Base-by-base conservation (phyloP, 2,888 invertebrate species). In the Caenorhabditis angaria region DNA sequence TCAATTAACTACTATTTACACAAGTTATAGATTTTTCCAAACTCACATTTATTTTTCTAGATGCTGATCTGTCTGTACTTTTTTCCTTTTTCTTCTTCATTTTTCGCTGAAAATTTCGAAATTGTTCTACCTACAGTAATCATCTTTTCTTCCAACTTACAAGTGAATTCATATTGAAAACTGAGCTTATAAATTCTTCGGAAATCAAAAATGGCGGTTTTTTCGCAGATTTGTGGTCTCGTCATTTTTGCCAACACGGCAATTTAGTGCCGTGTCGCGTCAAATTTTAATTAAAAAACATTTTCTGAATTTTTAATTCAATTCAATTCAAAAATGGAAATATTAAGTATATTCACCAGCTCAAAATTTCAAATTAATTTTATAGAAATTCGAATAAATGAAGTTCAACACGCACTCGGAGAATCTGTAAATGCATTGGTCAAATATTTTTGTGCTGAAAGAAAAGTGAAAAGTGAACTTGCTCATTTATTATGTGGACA, bases 371-470 rank as follows among this genome's bases (percentile, higher is more conserved):
- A 28, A 24, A 57, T 51, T 8, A 20, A 35, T n/a, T 24, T 65
- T 61, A 48, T 64, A 82, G 83, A 77, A 63, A 68, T 74, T 2
- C 70, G 82, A 56, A 72, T 83, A 8, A 80, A 61, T 20, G 86
- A 86, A 56, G 72, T 85, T 10, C 93, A 93, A 86, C 92, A 93
- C 82, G 91, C 91, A 90, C 88, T 93, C 25, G 92, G 93, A 1
- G 96, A 97, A 89, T 94, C 95, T 82, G 96, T 99, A 2, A 99
- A 97, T 89, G 93, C 93, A 27, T 93, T 99, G 83, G 95, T 97
- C n/a, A 78, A 78, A 55, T 78, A 78, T 54, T 80, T 76, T 66
- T 70, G 65, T 57, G 70, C 73, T 18, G 80, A 80, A 29, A 58
- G 70, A 41, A 67, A 66, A 47, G 65, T 77, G 87, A 80, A 88